Percentiles rank a stretch among this genome's conserved stretches.
phyloP scores from a whole-genome alignment of 2,888 invertebrate genomes.

The Zeuzera pyrina region DNA sequence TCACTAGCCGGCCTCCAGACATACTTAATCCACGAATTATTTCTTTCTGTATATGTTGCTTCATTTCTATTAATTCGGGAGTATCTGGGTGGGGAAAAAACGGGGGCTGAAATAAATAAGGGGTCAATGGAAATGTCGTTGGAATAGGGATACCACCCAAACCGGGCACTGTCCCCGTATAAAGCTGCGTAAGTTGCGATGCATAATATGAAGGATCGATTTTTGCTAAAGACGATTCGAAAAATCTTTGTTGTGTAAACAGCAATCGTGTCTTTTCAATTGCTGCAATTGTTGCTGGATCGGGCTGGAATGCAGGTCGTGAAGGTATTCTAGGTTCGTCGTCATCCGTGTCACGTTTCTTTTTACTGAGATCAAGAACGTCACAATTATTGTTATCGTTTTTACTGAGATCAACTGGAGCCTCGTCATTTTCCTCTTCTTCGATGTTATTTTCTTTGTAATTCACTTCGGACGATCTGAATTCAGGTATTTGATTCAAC shows the following conservation, averaged over 20 bases:
- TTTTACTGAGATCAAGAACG: slow-evolving; percentile 88
- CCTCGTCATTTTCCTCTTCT: slow-evolving; percentile 57
- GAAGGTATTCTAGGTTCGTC: slow-evolving; percentile 49
- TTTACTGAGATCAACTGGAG: slow-evolving; percentile 82
- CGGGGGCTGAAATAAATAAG: slow-evolving; percentile 76
- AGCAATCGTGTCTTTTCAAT: slow-evolving; percentile 72
- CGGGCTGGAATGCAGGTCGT: slow-evolving; percentile 60
- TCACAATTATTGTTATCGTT: slow-evolving; percentile 69
- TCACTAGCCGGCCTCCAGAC: slow-evolving; percentile 78
- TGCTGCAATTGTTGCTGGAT: slow-evolving; percentile 44
- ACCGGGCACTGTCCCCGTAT: slow-evolving; percentile 69
- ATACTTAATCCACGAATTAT: slow-evolving; percentile 77
- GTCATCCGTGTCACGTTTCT: slow-evolving; percentile 64
- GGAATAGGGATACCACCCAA: slow-evolving; percentile 69
- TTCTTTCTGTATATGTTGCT: slow-evolving; percentile 78
- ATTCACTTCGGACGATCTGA: slow-evolving; percentile 44
- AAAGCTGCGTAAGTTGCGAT: slow-evolving; percentile 75
- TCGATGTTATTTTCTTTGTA: slow-evolving; percentile 46
- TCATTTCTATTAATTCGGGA: slow-evolving; percentile 77
- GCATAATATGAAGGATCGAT: slow-evolving; percentile 76
- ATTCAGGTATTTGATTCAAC: slow-evolving; percentile 71
- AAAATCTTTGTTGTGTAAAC: slow-evolving; percentile 77
- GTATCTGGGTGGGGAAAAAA: slow-evolving; percentile 72
- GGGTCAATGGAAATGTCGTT: slow-evolving; percentile 76
- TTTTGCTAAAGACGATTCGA: slow-evolving; percentile 75